These are phyloP conservation scores for Catajapyx aquilonaris DNA, from an alignment of 1,140 invertebrate species.

Conservation along the genomic window DNA sequence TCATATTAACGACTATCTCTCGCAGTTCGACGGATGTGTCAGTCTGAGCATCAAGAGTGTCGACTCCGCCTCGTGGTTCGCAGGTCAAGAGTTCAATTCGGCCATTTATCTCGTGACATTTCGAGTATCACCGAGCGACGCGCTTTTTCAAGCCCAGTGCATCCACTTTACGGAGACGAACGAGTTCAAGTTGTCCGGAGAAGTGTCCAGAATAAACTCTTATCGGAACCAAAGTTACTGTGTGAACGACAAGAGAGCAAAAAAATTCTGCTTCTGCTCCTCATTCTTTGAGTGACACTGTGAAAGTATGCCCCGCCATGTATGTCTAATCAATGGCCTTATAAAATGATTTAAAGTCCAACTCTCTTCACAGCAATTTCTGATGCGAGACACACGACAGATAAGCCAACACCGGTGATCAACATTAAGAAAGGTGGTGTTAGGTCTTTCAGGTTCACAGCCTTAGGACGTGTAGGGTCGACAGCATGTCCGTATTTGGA, in stretches of 20 bases:
- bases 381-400: no score
- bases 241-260: background rate
- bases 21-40: background rate
- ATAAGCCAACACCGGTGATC: no score
- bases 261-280: background rate
- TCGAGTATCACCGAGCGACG: background rate
- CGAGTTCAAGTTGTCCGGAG: background rate
- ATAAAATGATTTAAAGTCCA: no score
- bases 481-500: no score
- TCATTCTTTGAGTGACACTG: no score
- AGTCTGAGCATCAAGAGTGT: background rate
- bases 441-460: no score
- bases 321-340: no score
- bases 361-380: no score
- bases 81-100: background rate
- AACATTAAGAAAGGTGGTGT: no score
- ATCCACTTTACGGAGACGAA: background rate
- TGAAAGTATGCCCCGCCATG: no score
- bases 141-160: background rate
- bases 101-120: background rate
- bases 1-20: background rate
- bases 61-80: background rate
- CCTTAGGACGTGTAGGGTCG: no score
- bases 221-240: background rate
- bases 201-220: background rate